These are phyloP conservation scores for Hypotaenidia philippensis DNA, from an alignment of 2,797 vertebrate species.

Conservation along the genomic window DNA sequence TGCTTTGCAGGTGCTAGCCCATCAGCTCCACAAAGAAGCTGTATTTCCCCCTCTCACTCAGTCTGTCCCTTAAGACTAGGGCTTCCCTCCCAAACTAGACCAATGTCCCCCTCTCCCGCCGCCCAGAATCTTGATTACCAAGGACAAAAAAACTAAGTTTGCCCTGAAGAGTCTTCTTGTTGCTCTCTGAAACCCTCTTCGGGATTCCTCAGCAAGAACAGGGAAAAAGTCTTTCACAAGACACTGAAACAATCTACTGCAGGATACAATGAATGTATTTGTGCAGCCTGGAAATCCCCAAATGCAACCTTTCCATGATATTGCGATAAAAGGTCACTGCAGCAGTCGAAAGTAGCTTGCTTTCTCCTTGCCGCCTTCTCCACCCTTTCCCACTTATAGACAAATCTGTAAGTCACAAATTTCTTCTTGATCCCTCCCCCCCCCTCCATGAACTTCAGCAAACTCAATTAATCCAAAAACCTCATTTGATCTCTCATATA, in stretches of 20 bases:
- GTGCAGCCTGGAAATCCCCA: not conserved
- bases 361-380: not conserved
- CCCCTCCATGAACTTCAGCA: not conserved
- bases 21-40: not conserved
- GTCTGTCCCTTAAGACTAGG: not conserved
- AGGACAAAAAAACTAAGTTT: not conserved
- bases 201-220: not conserved
- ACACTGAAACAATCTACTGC: not conserved
- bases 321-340: not conserved
- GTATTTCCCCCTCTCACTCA: not conserved
- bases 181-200: not conserved
- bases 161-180: not conserved
- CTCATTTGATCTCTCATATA: not conserved
- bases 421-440: not conserved
- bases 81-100: not conserved
- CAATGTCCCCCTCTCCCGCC: not conserved
- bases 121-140: not conserved
- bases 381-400: not conserved
- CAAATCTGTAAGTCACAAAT: not conserved
- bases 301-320: not conserved
- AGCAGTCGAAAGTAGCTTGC: not conserved
- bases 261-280: not conserved
- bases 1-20: rapidly evolving
- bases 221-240: not conserved
- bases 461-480: not conserved